Evolutionary conservation across 2,797 vertebrate species (phyloP), one percentile per base, ranked within the genome.

Genomic region (Enoplosus armatus): DNA sequence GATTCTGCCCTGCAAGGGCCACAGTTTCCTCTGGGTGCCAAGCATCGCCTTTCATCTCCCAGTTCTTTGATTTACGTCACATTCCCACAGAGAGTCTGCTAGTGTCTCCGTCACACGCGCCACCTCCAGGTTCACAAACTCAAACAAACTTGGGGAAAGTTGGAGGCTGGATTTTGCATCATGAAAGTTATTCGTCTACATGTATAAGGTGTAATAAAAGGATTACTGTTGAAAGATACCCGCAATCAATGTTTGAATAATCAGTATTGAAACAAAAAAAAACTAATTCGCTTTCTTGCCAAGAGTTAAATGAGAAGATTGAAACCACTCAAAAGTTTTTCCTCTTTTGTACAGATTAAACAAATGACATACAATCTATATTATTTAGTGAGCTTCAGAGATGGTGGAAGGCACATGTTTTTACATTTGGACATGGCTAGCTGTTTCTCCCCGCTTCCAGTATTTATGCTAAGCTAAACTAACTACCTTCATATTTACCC

Each of bases 31-130:
- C 78, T 75, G 82, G 83, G 83, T 74, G 70, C 78, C 67, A 48
- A 37, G 58, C 79, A 47, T 62, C 20, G 26, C 50, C 86, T 94
- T 95, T 94, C 76, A 92, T 91, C 84, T 86, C 26, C 62, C 55
- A 51, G 41, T 67, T 66, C 85, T 93, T 91, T 93, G 87, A 94
- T 88, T 91, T 83, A 56, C 80, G 78, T 85, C 80, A 81, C 69
- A 69, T 90, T 83, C 80, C 82, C 83, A 80, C 80, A 82, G 81
- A 74, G 85, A 82, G 50, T 61, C 33, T 79, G 75, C 4, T 22
- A 29, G 76, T 22, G 75, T 74, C 50, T 84, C 59, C 0, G 27
- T 71, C 60, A 67, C 70, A 80, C 82, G 10, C 15, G 20, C 74
- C 70, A 84, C 83, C 85, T 89, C 61, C 63, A 81, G 77, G 82